Evolutionary conservation across 2,797 vertebrate species (phyloP), one percentile per base, ranked within the genome.

Genomic region (Pseudochaenichthys georgianus): DNA sequence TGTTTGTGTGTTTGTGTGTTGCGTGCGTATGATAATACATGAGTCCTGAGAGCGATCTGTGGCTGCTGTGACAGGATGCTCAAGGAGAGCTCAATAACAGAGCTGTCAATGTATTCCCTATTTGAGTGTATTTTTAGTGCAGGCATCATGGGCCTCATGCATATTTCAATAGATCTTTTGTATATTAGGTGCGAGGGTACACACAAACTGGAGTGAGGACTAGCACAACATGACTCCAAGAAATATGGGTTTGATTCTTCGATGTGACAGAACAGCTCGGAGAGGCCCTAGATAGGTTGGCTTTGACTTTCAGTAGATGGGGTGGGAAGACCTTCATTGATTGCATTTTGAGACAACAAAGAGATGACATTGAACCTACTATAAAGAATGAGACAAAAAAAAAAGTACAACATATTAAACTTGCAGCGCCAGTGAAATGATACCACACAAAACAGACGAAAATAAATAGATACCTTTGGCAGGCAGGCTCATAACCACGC

Each of bases 61-160:
- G 89, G 92, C 87, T 87, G 75, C 88, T 42, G 73, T 94, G 93
- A 93, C 91, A 91, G 87, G 74, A 92, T 92, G 85, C 94, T 95
- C 95, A 96, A 96, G 95, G 95, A 95, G 94, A 96, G 92, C 95
- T 94, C 95, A 96, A 96, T 95, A 95, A 95, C 95, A 95, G 89
- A 92, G 93, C 94, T 96, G 94, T 95, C 95, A 95, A 96, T 96
- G 95, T 95, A 95, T 95, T 95, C 94, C 94, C 95, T 93, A 92
- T 95, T 93, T 95, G 92, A 94, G 93, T 93, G 93, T 96, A 96
- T 96, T 95, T 96, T 96, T 96, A 96, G 95, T 94, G 89, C 94
- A 90, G 90, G 90, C 93, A 94, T 95, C 94, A 92, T 86, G 87
- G 89, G 88, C 90, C 94, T 95, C 95, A 96, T 96, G 94, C 94